Evolutionary conservation across 2,888 invertebrate genomes (phyloP).

Genomic region (Empis stercorea): DNA sequence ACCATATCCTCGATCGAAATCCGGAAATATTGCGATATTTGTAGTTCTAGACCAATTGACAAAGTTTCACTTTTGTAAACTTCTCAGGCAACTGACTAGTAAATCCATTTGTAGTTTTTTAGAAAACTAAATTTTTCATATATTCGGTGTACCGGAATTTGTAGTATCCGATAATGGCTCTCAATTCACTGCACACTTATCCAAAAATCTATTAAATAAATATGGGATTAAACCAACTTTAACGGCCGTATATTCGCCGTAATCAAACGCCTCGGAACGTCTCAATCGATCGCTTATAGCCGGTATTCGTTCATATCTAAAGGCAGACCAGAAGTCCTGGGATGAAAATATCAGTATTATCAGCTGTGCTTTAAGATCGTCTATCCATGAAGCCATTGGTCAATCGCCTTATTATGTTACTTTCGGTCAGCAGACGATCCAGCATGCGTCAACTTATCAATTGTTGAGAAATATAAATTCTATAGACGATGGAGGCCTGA

Average conservation of each 20-base stretch:
- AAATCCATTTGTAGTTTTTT: slow-evolving; percentile 6
- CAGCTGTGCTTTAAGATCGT: no score
- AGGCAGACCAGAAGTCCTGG: no score
- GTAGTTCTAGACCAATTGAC: slow-evolving; percentile 12
- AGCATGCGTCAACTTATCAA: no score
- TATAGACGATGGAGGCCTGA: no score
- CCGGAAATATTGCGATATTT: slow-evolving; percentile 7
- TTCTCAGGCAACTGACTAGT: slow-evolving; percentile 7
- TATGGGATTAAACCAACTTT: slow-evolving; percentile 11
- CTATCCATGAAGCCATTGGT: no score
- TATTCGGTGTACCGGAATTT: slow-evolving; percentile 15
- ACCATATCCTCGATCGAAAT: slow-evolving; percentile 11
- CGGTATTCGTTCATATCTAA: slow-evolving; percentile 15
- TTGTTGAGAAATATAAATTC: no score
- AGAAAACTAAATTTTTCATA: slow-evolving; percentile 11
- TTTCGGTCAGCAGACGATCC: no score
- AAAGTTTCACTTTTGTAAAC: slow-evolving; percentile 10
- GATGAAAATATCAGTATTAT: no score
- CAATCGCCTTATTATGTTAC: no score
- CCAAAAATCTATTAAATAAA: slow-evolving; percentile 7
- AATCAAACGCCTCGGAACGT: slow-evolving; percentile 24
- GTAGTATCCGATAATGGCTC: slow-evolving; percentile 18
- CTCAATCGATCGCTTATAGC: slow-evolving; percentile 21
- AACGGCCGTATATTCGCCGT: slow-evolving; percentile 21
- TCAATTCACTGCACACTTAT: slow-evolving; percentile 15